phyloP scores from a whole-genome alignment of 1,140 invertebrate genomes.

The Subanguina moxae region DNA sequence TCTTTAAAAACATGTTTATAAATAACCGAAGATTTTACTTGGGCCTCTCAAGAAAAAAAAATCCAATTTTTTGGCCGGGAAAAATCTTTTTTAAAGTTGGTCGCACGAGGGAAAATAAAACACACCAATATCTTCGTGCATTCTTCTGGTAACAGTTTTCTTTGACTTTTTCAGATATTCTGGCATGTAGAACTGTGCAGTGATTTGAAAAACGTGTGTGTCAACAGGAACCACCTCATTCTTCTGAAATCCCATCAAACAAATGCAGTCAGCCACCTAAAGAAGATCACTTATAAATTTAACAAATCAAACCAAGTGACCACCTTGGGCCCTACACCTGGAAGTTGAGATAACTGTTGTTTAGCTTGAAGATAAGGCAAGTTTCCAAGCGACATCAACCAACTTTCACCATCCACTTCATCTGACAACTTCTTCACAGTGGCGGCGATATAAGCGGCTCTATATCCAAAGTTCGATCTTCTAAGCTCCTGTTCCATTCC shows the following conservation, averaged over 20 bases:
- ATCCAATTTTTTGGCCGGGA: too few relatives aligned
- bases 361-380: slow-evolving; percentile 28
- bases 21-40: too few relatives aligned
- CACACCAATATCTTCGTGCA: slow-evolving; percentile 70
- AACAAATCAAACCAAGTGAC: background rate
- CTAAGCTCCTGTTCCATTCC: slow-evolving; percentile 70
- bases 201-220: slow-evolving; percentile 91
- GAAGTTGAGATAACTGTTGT: slow-evolving; percentile 19
- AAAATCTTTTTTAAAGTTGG: too few relatives aligned
- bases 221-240: slow-evolving; percentile 85
- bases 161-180: slow-evolving; percentile 24
- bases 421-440: slow-evolving; percentile 25
- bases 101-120: slow-evolving; percentile 11
- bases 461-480: slow-evolving; percentile 75
- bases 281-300: slow-evolving; percentile 63
- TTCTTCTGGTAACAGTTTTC: slow-evolving; percentile 67
- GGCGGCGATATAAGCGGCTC: slow-evolving; percentile 75
- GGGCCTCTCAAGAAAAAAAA: too few relatives aligned
- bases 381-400: slow-evolving; percentile 19
- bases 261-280: slow-evolving; percentile 94
- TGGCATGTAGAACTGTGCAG: slow-evolving; percentile 72
- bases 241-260: slow-evolving; percentile 89
- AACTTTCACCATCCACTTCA: slow-evolving; percentile 19
- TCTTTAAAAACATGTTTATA: too few relatives aligned
- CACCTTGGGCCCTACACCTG: slow-evolving; percentile 44